phyloP scores from a whole-genome alignment of 2,888 invertebrate genomes.

The Acanthosoma haemorrhoidale region DNA sequence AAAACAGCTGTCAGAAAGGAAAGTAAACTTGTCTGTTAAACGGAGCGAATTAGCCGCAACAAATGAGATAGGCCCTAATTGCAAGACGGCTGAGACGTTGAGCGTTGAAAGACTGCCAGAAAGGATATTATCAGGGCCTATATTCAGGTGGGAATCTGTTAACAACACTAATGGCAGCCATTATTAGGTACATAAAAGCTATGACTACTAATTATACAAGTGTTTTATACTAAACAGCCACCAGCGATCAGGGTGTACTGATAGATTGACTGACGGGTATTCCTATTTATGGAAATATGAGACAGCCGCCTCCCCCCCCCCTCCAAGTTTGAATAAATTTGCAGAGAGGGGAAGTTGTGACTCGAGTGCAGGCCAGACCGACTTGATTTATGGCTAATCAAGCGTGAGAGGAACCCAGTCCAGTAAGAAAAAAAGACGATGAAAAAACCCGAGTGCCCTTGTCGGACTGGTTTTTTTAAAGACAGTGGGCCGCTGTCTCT shows the following conservation, averaged over 20 bases:
- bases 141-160: neutral
- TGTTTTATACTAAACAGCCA: no score
- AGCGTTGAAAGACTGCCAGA: neutral
- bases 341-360: no score
- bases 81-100: neutral
- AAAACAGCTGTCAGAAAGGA: no score
- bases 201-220: no score
- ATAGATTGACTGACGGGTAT: no score
- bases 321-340: no score
- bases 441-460: conserved; percentile 16
- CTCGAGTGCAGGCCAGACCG: no score
- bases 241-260: no score
- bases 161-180: neutral
- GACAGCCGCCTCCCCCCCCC: no score
- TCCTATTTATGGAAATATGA: no score
- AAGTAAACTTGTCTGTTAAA: neutral
- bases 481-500: neutral
- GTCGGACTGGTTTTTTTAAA: conserved; percentile 17
- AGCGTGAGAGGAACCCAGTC: conserved; percentile 3
- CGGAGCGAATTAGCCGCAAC: neutral
- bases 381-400: conserved; percentile 3
- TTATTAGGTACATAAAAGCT: no score
- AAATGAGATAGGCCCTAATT: neutral
- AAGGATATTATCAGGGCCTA: neutral
- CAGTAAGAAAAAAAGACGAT: neutral